Conservation (phyloP, 2,888 invertebrate genomes). For the Acrobasis consociella region DNA sequence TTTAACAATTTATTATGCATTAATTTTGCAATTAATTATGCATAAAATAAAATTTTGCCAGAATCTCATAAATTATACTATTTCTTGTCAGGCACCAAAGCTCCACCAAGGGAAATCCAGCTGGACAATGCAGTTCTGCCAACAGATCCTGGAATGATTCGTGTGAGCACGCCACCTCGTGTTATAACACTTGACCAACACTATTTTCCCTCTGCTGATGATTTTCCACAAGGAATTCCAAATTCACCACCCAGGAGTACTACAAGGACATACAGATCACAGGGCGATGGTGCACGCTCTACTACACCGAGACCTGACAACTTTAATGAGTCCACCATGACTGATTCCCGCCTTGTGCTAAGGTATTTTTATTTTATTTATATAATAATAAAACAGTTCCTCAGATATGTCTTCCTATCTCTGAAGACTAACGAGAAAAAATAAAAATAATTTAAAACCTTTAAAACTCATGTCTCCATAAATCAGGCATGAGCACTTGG, state of each 20-base stretch:
- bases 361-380: slow-evolving; percentile 49
- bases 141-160: slow-evolving; percentile 87
- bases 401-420: no score
- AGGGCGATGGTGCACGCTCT: slow-evolving; percentile 69
- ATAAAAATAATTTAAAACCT: no score
- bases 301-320: slow-evolving; percentile 62
- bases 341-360: slow-evolving; percentile 71
- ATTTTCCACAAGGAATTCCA: slow-evolving; percentile 60
- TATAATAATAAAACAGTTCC: no score
- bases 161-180: slow-evolving; percentile 95
- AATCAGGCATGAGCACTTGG: neutral
- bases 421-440: no score
- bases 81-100: slow-evolving; percentile 85
- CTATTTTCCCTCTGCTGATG: slow-evolving; percentile 88
- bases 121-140: slow-evolving; percentile 91
- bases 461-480: no score
- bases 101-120: slow-evolving; percentile 93
- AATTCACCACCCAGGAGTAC: slow-evolving; percentile 68
- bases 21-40: no score
- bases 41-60: no score
- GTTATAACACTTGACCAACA: slow-evolving; percentile 93
- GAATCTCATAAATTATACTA: neutral
- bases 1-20: no score
- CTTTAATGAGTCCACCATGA: slow-evolving; percentile 76
- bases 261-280: slow-evolving; percentile 57